Evolutionary conservation across 2,113 vertebrate genomes (phyloP).

Genomic region (Theropithecus gelada): DNA sequence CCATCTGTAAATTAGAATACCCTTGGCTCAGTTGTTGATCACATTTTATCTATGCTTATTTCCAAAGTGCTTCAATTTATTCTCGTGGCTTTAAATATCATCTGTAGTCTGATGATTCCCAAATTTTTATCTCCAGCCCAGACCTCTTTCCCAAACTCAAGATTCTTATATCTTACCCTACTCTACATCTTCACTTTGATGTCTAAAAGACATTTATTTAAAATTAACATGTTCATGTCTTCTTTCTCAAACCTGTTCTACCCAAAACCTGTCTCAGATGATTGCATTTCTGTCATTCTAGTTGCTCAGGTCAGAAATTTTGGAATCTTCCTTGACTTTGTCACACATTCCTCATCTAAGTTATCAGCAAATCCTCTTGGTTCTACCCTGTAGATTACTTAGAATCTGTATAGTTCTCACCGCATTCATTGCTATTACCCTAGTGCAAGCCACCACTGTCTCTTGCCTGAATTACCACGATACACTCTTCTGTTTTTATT

Average conservation of each 20-base stretch:
- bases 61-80: not conserved
- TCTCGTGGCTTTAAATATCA: not conserved
- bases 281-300: not conserved
- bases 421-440: not conserved
- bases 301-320: not conserved
- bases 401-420: not conserved
- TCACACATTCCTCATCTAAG: not conserved
- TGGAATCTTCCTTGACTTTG: no score
- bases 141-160: not conserved
- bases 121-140: not conserved
- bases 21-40: not conserved
- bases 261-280: not conserved
- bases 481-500: no score
- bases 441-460: not conserved
- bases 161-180: not conserved
- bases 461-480: not conserved
- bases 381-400: not conserved
- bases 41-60: not conserved
- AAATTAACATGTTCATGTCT: not conserved
- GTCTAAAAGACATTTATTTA: not conserved
- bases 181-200: not conserved
- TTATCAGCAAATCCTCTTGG: not conserved
- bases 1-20: not conserved
- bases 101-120: not conserved
- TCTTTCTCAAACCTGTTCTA: not conserved